phyloP scores from a whole-genome alignment of 1,140 invertebrate species.

The Cydia fagiglandana region DNA sequence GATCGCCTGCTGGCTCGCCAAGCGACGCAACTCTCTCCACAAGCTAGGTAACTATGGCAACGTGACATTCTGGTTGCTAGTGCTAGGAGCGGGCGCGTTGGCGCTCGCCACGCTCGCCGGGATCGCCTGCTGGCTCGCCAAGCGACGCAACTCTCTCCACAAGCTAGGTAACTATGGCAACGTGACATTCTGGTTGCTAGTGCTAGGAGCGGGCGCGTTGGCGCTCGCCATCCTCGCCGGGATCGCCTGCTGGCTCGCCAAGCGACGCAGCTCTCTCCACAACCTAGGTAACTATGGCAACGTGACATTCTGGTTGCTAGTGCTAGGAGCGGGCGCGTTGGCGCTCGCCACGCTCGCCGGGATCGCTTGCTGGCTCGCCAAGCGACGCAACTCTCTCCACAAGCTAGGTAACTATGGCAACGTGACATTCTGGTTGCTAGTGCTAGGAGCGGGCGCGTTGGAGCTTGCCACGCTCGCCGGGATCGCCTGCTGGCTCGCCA shows the following conservation, averaged over 20 bases:
- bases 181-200: slow-evolving; percentile 57
- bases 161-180: slow-evolving; percentile 44
- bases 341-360: slow-evolving; percentile 47
- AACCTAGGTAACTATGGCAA: slow-evolving; percentile 44
- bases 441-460: slow-evolving; percentile 49
- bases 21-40: neutral
- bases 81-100: slow-evolving; percentile 49
- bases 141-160: neutral
- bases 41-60: slow-evolving; percentile 44
- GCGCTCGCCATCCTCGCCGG: slow-evolving; percentile 47
- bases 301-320: slow-evolving; percentile 57
- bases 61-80: slow-evolving; percentile 57
- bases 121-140: slow-evolving; percentile 62
- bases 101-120: slow-evolving; percentile 47
- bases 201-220: slow-evolving; percentile 49
- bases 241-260: slow-evolving; percentile 62
- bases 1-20: slow-evolving; percentile 62
- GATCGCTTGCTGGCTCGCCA: slow-evolving; percentile 62
- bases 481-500: slow-evolving; percentile 62
- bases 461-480: slow-evolving; percentile 47
- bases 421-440: slow-evolving; percentile 57
- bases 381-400: neutral
- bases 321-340: slow-evolving; percentile 49
- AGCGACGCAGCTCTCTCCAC: neutral
- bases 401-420: slow-evolving; percentile 44